A percentile compares a stretch with the other conserved stretches of the same genome.
phyloP scores from a whole-genome alignment of 2,797 vertebrate genomes.

The Zalophus californianus region DNA sequence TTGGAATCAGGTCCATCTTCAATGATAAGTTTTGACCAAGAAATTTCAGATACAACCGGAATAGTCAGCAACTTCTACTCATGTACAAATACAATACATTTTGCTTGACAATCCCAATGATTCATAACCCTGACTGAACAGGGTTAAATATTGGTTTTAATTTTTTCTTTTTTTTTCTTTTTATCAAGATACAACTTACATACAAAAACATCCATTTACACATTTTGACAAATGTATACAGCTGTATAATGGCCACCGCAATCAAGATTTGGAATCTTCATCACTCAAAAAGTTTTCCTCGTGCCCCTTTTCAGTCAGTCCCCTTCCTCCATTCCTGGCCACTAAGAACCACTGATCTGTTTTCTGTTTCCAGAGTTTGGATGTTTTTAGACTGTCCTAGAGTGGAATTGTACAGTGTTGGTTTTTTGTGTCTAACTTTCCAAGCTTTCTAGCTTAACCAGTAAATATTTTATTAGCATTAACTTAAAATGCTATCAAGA shows the following conservation, averaged over 20 bases:
- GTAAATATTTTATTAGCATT: neutral
- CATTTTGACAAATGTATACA: neutral
- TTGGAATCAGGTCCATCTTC: neutral
- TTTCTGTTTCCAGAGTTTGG: slow-evolving; percentile 3
- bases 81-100: neutral
- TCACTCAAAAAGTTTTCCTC: neutral
- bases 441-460: neutral
- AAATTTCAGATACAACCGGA: neutral
- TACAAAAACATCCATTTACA: neutral
- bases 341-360: neutral
- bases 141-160: neutral
- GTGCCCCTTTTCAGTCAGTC: neutral
- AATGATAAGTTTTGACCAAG: neutral
- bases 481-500: neutral
- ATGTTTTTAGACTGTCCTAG: neutral
- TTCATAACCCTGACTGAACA: neutral
- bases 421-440: neutral
- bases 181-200: neutral
- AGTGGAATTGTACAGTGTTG: neutral
- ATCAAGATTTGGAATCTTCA: neutral
- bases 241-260: neutral
- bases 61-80: neutral
- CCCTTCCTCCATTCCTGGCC: neutral
- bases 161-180: neutral
- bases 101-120: neutral